Evolutionary conservation across 2,888 invertebrate species (phyloP).

Genomic region (Dryomyza anilis): DNA sequence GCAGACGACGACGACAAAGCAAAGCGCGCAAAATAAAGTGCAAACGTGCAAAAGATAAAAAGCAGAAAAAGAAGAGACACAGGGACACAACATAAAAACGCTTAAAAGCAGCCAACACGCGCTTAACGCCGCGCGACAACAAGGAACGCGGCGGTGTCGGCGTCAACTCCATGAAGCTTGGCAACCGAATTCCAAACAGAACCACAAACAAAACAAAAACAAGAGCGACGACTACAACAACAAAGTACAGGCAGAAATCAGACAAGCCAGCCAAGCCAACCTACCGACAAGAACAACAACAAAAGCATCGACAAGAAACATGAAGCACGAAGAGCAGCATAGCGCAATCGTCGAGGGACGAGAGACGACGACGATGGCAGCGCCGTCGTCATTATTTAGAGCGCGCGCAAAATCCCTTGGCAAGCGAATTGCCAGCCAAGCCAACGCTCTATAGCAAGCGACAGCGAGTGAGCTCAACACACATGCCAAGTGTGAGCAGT

Average conservation of each 20-base stretch:
- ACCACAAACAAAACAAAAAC: constrained; percentile 1
- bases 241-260: background rate
- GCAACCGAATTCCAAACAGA: constrained; percentile 13
- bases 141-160: background rate
- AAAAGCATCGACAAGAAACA: background rate
- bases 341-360: too few species aligned
- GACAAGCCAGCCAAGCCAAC: background rate
- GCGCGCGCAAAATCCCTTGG: too few species aligned
- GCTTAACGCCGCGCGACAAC: constrained; percentile 21
- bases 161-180: background rate
- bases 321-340: too few species aligned
- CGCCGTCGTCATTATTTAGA: too few species aligned
- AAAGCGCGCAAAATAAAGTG: constrained; percentile 27
- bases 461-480: too few species aligned
- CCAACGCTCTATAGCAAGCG: background rate
- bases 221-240: constrained; percentile 3
- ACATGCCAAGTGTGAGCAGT: too few species aligned
- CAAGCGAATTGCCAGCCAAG: too few species aligned
- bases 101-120: constrained; percentile 4
- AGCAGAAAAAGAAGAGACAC: too few species aligned
- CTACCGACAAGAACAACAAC: background rate
- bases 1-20: constrained; percentile 4
- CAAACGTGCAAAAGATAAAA: background rate
- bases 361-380: too few species aligned
- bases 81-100: constrained; percentile 7